Base-by-base conservation (phyloP, 2,113 vertebrate genomes). In the Speoplatyrhinus poulsoni region DNA sequence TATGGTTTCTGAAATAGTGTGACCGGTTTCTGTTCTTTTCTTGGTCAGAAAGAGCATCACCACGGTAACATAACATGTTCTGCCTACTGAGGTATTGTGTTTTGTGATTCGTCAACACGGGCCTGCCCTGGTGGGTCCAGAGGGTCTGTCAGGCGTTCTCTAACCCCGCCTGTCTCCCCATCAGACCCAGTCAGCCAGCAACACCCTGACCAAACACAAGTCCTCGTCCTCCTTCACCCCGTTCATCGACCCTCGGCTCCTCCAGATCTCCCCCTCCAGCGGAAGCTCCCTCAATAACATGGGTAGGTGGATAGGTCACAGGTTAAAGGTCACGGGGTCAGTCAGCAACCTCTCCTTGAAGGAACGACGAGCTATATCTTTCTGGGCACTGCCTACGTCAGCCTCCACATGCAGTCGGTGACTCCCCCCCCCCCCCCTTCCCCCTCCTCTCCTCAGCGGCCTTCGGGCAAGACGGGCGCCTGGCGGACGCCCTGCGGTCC, bases 121-220 rank as follows among this genome's bases (percentile, higher is more conserved):
- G 36, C 36, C 36, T 6, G 36, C 36, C 7, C 36, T 41, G 7
- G 7, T 6, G 36, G 36, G 36, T 6, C 4, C 36, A 41, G 36
- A 41, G 36, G 5, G 36, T 41, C 36, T 41, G 36, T 41, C 7
- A 8, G 7, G 36, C 17, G 47, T 26, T 62, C 71, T 41, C 70
- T 46, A 58, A 16, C 56, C 50, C 76, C 26, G 61, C 7, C 0
- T 52, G 12, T 60, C 32, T 81, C 49, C 94, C 81, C 89, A 80
- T 80, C 90, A 98, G 95, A 97, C 96, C 82, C 96, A 98, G 93
- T 98, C 98, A 67, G 95, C 96, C 93, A 98, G 95, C 94, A 98
- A 94, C 92, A 97, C 96, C 88, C 94, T 98, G 90, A 95, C 96
- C 93, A 99, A 99, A 96, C 96, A 99, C 94, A 99, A 99, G 95